phyloP scores from a whole-genome alignment of 2,797 vertebrate genomes.

The Microtus agrestis region DNA sequence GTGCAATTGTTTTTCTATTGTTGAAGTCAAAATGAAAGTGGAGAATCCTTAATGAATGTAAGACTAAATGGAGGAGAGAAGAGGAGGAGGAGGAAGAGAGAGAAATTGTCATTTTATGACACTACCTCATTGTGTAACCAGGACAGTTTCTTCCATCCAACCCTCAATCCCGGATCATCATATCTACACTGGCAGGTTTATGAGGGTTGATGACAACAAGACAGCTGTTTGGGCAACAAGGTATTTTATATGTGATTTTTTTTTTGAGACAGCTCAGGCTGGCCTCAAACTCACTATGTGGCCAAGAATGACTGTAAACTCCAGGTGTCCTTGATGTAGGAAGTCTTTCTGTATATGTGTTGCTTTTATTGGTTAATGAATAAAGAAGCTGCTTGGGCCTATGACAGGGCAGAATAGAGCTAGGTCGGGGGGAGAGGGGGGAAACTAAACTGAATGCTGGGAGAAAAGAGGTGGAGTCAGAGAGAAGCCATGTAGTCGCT shows the following conservation, averaged over 20 bases:
- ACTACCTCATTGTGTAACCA: not conserved
- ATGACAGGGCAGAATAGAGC: too few relatives aligned
- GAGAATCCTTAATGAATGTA: not conserved
- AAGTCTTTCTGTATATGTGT: too few relatives aligned
- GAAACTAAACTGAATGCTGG: too few relatives aligned
- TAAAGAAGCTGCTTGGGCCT: too few relatives aligned
- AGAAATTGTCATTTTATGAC: not conserved
- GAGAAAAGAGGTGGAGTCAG: too few relatives aligned
- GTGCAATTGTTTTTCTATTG: not conserved
- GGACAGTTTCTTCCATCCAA: not conserved
- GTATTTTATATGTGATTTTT: not conserved
- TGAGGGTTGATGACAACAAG: not conserved
- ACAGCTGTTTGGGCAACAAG: not conserved
- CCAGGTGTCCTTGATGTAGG: not conserved
- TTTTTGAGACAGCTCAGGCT: not conserved
- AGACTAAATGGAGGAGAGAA: not conserved
- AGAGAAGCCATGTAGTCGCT: too few relatives aligned
- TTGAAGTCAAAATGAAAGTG: conserved; percentile 8
- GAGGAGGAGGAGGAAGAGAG: too few relatives aligned
- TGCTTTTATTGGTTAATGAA: too few relatives aligned
- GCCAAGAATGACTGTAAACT: not conserved
- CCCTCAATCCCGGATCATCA: not conserved
- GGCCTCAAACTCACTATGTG: not conserved
- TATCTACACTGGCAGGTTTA: not conserved
- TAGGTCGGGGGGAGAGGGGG: too few relatives aligned